These are phyloP conservation scores for Glaucomys volans DNA, from an alignment of 2,113 vertebrate species.

Conservation along the genomic window DNA sequence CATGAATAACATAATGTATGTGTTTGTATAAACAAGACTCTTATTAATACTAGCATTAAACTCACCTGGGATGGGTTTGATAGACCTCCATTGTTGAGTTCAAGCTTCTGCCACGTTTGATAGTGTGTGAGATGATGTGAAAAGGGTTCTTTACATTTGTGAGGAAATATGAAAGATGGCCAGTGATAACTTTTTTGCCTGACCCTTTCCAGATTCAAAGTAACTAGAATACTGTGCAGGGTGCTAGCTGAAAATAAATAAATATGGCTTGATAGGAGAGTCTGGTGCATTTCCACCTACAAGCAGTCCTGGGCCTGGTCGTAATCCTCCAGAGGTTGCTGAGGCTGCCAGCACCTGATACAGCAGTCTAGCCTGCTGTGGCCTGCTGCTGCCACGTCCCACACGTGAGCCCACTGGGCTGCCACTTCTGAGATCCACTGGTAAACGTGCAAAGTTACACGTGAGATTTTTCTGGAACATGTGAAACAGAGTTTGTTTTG, in stretches of 20 bases:
- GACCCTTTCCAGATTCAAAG: conserved; percentile 3
- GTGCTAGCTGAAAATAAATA: not conserved
- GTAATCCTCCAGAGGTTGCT: not conserved
- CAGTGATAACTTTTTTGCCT: not conserved
- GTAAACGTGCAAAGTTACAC: not conserved
- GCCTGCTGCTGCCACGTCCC: not conserved
- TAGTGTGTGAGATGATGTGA: not conserved
- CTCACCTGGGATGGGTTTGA: not conserved
- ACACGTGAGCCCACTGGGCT: not conserved
- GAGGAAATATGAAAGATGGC: not conserved
- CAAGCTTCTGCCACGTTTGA: not conserved
- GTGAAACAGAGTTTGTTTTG: not conserved
- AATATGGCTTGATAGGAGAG: not conserved
- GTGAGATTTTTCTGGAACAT: not conserved
- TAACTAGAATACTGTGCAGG: not conserved
- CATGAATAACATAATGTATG: not conserved
- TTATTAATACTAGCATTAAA: conserved; percentile 35
- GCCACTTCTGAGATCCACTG: not conserved
- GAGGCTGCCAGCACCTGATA: too few relatives aligned
- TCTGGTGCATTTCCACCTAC: not conserved
- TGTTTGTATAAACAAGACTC: not conserved
- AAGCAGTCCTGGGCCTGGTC: not conserved
- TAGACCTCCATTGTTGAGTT: not conserved
- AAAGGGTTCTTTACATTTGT: conserved; percentile 45
- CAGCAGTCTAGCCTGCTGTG: too few relatives aligned